These are phyloP conservation scores for Nyctereutes procyonoides DNA, from an alignment of 2,113 vertebrate genomes.

Conservation along the genomic window DNA sequence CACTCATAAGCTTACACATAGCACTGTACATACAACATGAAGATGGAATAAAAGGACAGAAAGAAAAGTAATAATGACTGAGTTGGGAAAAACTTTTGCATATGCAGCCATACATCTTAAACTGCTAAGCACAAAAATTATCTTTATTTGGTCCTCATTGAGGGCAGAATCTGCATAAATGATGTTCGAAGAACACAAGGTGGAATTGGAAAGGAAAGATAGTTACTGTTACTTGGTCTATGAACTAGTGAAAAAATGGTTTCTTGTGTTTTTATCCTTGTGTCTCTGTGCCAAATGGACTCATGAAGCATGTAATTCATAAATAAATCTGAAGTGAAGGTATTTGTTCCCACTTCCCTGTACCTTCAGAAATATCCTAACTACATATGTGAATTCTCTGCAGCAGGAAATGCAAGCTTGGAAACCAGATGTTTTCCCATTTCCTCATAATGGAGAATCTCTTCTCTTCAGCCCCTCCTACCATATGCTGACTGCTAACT, in stretches of 20 bases:
- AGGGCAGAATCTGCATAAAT: slow-evolving; percentile 94
- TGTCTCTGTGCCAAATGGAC: slow-evolving; percentile 81
- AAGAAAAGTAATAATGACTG: slow-evolving; percentile 75
- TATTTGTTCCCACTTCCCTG: slow-evolving; percentile 81
- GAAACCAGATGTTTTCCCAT: slow-evolving; percentile 65
- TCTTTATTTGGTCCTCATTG: slow-evolving; percentile 94
- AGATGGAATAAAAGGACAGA: slow-evolving; percentile 75
- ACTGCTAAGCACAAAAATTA: slow-evolving; percentile 84
- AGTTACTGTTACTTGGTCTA: slow-evolving; percentile 72
- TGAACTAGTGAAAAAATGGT: slow-evolving; percentile 75
- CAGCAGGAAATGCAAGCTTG: slow-evolving; percentile 79
- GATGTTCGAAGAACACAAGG: slow-evolving; percentile 89
- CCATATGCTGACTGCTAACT: slow-evolving; percentile 52
- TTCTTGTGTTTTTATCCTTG: slow-evolving; percentile 83
- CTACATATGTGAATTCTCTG: slow-evolving; percentile 82
- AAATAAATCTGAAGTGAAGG: slow-evolving; percentile 86
- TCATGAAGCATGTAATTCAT: slow-evolving; percentile 76
- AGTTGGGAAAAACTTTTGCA: slow-evolving; percentile 75
- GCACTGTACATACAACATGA: slow-evolving; percentile 90
- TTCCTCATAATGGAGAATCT: slow-evolving; percentile 22
- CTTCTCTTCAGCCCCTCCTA: background rate
- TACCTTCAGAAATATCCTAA: slow-evolving; percentile 83
- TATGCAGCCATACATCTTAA: slow-evolving; percentile 84
- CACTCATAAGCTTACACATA: slow-evolving; percentile 88
- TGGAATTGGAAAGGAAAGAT: slow-evolving; percentile 81